A percentile compares a stretch with the other conserved stretches of the same genome.
These are phyloP conservation scores for Setophaga petechia DNA, from an alignment of 2,113 vertebrate genomes.

Conservation along the genomic window DNA sequence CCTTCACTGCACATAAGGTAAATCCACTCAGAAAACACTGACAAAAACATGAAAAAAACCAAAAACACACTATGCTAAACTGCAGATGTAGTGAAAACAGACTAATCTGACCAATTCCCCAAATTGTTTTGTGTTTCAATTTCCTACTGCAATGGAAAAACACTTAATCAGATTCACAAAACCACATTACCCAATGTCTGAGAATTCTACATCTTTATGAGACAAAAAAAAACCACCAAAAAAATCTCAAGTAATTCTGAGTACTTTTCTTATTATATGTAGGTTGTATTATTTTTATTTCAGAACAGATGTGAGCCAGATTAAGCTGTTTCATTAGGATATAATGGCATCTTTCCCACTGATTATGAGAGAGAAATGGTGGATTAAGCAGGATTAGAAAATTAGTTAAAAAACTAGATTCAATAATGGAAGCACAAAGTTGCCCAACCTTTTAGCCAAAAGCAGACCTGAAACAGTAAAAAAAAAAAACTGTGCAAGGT, in stretches of 20 bases:
- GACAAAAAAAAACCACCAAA: not conserved
- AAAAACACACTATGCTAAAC: not conserved
- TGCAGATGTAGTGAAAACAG: not conserved
- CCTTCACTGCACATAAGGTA: not conserved
- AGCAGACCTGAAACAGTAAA: not conserved
- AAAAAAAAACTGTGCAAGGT: accelerated
- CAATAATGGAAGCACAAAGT: not conserved
- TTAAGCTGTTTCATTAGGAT: not conserved
- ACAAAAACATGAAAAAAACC: accelerated
- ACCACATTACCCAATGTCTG: not conserved
- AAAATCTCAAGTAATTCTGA: not conserved
- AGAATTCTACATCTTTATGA: not conserved
- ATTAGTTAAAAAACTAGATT: not conserved
- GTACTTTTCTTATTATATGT: not conserved
- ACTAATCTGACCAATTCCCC: not conserved
- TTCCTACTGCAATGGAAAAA: not conserved
- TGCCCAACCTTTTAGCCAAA: not conserved
- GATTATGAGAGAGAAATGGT: not conserved
- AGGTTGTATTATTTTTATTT: not conserved
- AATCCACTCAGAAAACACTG: not conserved
- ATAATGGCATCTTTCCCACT: not conserved
- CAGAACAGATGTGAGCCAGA: not conserved
- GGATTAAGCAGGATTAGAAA: not conserved
- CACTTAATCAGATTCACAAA: not conserved
- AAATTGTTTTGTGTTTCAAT: not conserved